phyloP scores from a whole-genome alignment of 2,113 vertebrate genomes.

The Misgurnus mizolepis region DNA sequence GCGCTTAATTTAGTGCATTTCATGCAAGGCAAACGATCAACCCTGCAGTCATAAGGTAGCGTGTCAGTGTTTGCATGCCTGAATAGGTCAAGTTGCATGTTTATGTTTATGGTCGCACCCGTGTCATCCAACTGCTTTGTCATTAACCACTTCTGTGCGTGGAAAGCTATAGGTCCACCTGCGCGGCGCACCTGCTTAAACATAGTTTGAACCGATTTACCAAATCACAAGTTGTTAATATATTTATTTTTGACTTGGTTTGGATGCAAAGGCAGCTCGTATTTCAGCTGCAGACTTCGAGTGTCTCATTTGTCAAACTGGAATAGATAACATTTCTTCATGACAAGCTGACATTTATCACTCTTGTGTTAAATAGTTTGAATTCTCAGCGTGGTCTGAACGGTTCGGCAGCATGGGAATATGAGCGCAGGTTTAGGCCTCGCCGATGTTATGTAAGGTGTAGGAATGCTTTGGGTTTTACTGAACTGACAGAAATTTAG shows the following conservation, averaged over 20 bases:
- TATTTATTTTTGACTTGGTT: neutral
- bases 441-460: neutral
- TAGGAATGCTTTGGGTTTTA: slow-evolving; percentile 5
- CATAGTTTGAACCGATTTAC: slow-evolving; percentile 3
- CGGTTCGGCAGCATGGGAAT: slow-evolving; percentile 16
- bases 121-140: neutral
- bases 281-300: slow-evolving; percentile 33
- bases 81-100: slow-evolving; percentile 17
- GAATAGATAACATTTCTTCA: slow-evolving; percentile 45
- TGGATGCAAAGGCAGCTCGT: neutral
- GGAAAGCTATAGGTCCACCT: slow-evolving; percentile 21
- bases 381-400: slow-evolving; percentile 37
- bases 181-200: slow-evolving; percentile 22
- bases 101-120: neutral
- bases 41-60: slow-evolving; percentile 19
- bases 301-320: slow-evolving; percentile 42
- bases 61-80: slow-evolving; percentile 14
- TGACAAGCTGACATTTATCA: slow-evolving; percentile 49
- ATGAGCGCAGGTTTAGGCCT: neutral
- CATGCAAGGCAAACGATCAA: slow-evolving; percentile 7
- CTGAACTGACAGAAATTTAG: slow-evolving; percentile 8
- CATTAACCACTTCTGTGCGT: neutral
- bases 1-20: slow-evolving; percentile 49
- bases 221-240: slow-evolving; percentile 7
- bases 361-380: slow-evolving; percentile 35